A percentile compares a stretch with the other conserved stretches of the same genome.
Conservation (phyloP, 2,888 invertebrate species). For the Pristionchus japonicus region DNA sequence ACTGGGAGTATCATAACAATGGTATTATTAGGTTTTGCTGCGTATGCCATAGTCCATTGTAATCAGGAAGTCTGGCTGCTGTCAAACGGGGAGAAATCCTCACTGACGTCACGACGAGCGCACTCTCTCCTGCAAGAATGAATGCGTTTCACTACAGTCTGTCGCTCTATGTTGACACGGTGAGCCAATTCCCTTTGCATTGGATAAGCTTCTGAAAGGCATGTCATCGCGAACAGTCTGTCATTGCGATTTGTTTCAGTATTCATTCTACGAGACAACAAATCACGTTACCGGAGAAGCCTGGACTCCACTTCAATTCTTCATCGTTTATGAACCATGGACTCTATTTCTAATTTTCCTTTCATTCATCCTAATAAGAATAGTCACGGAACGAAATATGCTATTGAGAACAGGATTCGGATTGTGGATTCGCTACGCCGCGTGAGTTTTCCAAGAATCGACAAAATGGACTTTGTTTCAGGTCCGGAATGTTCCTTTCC, state of each 20-base stretch:
- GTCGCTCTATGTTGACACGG: background rate
- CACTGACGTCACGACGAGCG: background rate
- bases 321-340: background rate
- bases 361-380: background rate
- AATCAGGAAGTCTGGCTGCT: background rate
- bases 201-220: background rate
- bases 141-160: background rate
- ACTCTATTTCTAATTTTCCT: background rate
- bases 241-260: background rate
- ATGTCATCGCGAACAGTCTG: background rate
- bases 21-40: background rate
- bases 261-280: background rate
- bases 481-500: background rate
- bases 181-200: too few species aligned
- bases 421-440: background rate
- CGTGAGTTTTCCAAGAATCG: background rate
- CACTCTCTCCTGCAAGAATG: background rate
- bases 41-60: background rate
- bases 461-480: background rate
- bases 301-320: constrained; percentile 18
- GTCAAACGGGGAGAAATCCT: background rate
- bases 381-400: background rate
- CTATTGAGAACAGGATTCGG: constrained; percentile 1
- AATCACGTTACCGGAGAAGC: constrained; percentile 8
- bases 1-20: background rate